Evolutionary conservation across 1,140 invertebrate genomes (phyloP), one percentile per base, ranked within the genome.

Genomic region (Eumeta japonica): DNA sequence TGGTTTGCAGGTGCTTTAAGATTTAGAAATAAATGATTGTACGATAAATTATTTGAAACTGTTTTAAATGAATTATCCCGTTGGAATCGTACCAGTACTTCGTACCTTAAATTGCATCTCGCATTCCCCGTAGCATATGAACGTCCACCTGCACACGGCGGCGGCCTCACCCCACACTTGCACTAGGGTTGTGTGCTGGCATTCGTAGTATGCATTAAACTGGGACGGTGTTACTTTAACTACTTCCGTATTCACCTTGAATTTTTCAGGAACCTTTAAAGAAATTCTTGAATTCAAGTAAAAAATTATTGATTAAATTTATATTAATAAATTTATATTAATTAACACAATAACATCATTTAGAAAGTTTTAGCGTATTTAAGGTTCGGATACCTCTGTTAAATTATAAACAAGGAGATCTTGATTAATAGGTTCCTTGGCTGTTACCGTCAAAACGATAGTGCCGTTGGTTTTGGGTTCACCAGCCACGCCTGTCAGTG

Each of bases 91-190:
- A 30, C 5, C 5, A 10, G 13, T 14, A 30, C 5, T 30, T 36
- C 41, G 39, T 19, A 72, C 67, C 51, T 58, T 65, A 5, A 53
- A 12, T 2, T 54, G 35, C 50, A 68, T 63, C 45, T 62, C 58
- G 17, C 65, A 62, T 31, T 60, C 54, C 30, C 61, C 59, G 24
- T 65, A 70, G 34, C 65, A 68, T 2, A 59, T 55, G 16, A 55
- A 62, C 0, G 46, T 53, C 62, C 62, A 70, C 0, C 52, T 53
- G 29, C 63, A 70, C 0, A 55, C 62, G 10, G 57, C 65, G 3
- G 49, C 48, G 1, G 65, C 61, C 32, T 68, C 64, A 17, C 68
- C 68, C 63, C 68, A 73, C 14, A 62, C 62, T 38, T 66, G 61
- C n/a, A 73, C 46, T 1, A 37, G 50, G 2, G 62, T 52, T 5